These are phyloP conservation scores for Palythoa caribaeorum DNA, from an alignment of 92 coral and sea anemone genomes.

Conservation along the genomic window DNA sequence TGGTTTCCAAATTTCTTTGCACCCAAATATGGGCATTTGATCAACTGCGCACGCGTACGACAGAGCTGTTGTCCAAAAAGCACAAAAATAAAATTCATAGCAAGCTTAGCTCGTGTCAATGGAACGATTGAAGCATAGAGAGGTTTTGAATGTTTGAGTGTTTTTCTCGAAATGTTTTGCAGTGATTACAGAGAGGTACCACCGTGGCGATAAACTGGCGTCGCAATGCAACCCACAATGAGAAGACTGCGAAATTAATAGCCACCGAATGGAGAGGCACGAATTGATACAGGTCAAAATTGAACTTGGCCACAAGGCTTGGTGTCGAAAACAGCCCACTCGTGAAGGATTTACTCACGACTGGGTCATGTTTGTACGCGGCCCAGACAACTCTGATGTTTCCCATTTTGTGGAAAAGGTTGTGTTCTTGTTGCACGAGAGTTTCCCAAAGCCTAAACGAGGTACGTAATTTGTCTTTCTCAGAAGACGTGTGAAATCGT, in stretches of 20 bases:
- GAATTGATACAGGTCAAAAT: slow-evolving; percentile 86
- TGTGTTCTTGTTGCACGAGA: slow-evolving; percentile 92
- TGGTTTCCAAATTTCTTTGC: neutral
- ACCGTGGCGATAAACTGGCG: slow-evolving; percentile 12
- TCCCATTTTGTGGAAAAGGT: slow-evolving; percentile 99
- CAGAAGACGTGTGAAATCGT: slow-evolving; percentile 4
- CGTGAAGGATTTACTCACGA: slow-evolving; percentile 97
- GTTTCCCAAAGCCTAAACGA: slow-evolving; percentile 92
- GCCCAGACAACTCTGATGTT: slow-evolving; percentile 89
- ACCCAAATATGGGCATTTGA: slow-evolving; percentile 31
- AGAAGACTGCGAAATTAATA: neutral
- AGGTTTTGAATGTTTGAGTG: neutral
- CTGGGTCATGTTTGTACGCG: slow-evolving; percentile 96
- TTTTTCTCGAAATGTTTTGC: slow-evolving; percentile 24
- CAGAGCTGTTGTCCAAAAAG: slow-evolving; percentile 1
- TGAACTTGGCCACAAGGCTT: slow-evolving; percentile 97
- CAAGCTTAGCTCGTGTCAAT: slow-evolving; percentile 43
- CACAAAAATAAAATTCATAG: slow-evolving; percentile 25
- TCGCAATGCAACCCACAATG: slow-evolving; percentile 11
- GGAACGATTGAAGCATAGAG: slow-evolving; percentile 48
- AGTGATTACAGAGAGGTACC: slow-evolving; percentile 17
- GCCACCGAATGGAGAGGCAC: slow-evolving; percentile 25
- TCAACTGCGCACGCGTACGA: slow-evolving; percentile 37
- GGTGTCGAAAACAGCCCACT: slow-evolving; percentile 83
- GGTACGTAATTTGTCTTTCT: slow-evolving; percentile 66